Percentiles rank a stretch among this genome's conserved stretches.
Evolutionary conservation across 2,113 vertebrate species (phyloP).

Genomic region (Gulo gulo): DNA sequence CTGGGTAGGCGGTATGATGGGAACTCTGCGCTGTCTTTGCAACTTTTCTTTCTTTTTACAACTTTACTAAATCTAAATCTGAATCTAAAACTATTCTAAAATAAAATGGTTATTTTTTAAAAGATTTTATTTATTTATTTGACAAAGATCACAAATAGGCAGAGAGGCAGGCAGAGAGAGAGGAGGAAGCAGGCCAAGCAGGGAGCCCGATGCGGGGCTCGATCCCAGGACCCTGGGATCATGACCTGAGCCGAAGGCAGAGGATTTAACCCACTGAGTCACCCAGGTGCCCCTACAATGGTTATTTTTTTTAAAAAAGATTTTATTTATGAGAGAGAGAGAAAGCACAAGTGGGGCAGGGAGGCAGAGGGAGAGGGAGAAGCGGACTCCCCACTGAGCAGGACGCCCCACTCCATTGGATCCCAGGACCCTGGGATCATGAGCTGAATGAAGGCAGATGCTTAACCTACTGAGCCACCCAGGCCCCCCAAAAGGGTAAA

Average conservation of each 20-base stretch:
- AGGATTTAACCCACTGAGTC: too few species aligned
- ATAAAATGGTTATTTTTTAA: background rate
- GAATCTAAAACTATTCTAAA: background rate
- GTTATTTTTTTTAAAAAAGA: too few species aligned
- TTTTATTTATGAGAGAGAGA: too few species aligned
- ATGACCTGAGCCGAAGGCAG: too few species aligned
- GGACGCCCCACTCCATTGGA: too few species aligned
- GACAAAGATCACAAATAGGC: too few species aligned
- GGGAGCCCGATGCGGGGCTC: too few species aligned
- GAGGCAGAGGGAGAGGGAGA: background rate
- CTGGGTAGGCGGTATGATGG: background rate
- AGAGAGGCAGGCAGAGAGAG: too few species aligned
- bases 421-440: background rate
- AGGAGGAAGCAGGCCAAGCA: too few species aligned
- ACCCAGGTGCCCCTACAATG: too few species aligned
- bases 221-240: too few species aligned
- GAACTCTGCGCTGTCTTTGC: background rate
- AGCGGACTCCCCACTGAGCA: background rate
- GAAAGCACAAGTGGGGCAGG: background rate
- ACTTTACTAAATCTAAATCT: background rate
- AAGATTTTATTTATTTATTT: too few species aligned
- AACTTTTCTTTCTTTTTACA: background rate
- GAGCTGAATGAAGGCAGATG: background rate
- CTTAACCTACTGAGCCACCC: background rate
- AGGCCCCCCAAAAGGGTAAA: background rate